Conservation (phyloP, 2,797 vertebrate species). For the Hyperoplus lanceolatus region DNA sequence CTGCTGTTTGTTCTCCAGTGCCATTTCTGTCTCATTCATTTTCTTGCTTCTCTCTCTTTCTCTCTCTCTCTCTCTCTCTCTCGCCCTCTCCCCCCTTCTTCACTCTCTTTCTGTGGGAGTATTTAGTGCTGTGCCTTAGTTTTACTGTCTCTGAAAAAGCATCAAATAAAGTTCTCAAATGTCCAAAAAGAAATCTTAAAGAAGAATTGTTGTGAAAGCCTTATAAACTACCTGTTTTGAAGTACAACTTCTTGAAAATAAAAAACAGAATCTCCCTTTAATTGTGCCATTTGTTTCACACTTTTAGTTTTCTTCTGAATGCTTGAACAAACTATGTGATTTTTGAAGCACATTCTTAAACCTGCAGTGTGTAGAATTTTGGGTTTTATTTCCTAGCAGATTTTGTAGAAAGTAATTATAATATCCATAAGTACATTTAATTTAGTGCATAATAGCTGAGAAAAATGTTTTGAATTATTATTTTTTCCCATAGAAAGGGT, state of each 20-base stretch:
- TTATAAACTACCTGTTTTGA: slow-evolving; percentile 82
- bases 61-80: slow-evolving; percentile 35
- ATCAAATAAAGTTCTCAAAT: slow-evolving; percentile 72
- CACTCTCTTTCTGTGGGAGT: slow-evolving; percentile 65
- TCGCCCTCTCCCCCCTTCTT: too few species aligned
- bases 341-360: too few species aligned
- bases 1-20: background rate
- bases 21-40: background rate
- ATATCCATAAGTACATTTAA: too few species aligned
- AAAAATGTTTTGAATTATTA: too few species aligned
- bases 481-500: too few species aligned
- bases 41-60: slow-evolving; percentile 12
- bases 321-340: background rate
- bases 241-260: slow-evolving; percentile 62
- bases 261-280: slow-evolving; percentile 55
- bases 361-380: too few species aligned
- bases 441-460: too few species aligned
- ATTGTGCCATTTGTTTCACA: background rate
- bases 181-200: slow-evolving; percentile 65
- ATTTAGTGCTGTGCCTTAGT: slow-evolving; percentile 91
- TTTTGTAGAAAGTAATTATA: too few species aligned
- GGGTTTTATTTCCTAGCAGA: too few species aligned
- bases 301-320: background rate
- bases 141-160: slow-evolving; percentile 81
- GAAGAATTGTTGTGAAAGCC: slow-evolving; percentile 87